Base-by-base conservation (phyloP, 2,113 vertebrate species). In the Ornithorhynchus anatinus region DNA sequence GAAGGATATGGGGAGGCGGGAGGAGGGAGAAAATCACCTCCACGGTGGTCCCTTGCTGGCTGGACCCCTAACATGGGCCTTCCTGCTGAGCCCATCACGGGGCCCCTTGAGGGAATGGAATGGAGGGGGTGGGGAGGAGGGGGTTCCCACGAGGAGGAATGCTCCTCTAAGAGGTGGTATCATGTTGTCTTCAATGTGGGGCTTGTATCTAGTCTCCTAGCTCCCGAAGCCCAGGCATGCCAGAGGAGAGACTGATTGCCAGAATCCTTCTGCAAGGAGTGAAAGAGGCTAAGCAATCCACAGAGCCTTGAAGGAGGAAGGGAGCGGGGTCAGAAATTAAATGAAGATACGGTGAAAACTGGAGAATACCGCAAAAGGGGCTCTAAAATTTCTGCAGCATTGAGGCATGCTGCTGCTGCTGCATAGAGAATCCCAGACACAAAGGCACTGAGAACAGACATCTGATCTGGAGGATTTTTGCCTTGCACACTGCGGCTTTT, bases 351-450 rank as follows among this genome's bases (percentile, higher is more conserved):
- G 17, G 27, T 23, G 38, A 43, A 75, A 60, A 17, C 48, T 33
- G 38, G 44, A 8, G 61, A 64, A 59, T 35, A 56, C 60, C 27
- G 31, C 11, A 15, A 35, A 68, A 11, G 22, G 25, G 42, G 35
- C 27, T 59, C 23, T 25, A 14, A 3, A 36, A 22, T 31, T 59
- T 36, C 37, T 7, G 27, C 40, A 59, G 38, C 9, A 17, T 16
- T n/a, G 3, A 57, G 27, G 38, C 45, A 31, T n/a, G n/a, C n/a
- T n/a, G 63, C 72, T 68, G 74, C n/a, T 73, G 62, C 60, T 71
- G 78, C 78, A 81, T 72, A 78, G 67, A 67, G 77, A 77, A 67
- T 56, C 67, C 48, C 80, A 83, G 75, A 87, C 83, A 83, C 70
- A 79, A 88, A 86, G 75, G 61, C 25, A 1, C 78, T 36, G 48